Percentiles rank a stretch among this genome's conserved stretches.
phyloP scores from a whole-genome alignment of 1,140 invertebrate species.

The Manduca sexta region DNA sequence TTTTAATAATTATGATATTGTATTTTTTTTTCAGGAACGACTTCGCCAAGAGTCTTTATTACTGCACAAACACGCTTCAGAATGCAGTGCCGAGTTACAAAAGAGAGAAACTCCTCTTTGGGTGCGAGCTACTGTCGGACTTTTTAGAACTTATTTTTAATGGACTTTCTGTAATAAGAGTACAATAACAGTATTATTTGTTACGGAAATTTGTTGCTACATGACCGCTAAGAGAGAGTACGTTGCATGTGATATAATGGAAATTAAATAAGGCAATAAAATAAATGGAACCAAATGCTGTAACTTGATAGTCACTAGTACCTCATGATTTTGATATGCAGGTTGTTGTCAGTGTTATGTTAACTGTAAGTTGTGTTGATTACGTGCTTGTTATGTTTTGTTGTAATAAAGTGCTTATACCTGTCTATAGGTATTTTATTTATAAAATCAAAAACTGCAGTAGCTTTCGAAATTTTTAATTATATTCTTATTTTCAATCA shows the following conservation, averaged over 20 bases:
- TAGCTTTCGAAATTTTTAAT: slow-evolving; percentile 46
- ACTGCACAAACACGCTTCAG: slow-evolving; percentile 77
- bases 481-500: slow-evolving; percentile 63
- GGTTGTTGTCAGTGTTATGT: no score
- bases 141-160: slow-evolving; percentile 79
- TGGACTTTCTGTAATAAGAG: not conserved
- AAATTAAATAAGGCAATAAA: no score
- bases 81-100: slow-evolving; percentile 71
- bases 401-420: not conserved
- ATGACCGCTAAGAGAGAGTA: no score
- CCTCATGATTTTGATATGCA: no score
- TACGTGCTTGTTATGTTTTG: not conserved
- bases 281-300: no score
- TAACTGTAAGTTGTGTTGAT: no score
- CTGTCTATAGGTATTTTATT: not conserved
- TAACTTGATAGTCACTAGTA: no score
- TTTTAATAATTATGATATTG: no score
- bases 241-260: no score
- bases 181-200: no score
- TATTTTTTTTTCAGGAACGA: slow-evolving; percentile 49
- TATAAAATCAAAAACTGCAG: slow-evolving; percentile 12
- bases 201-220: not conserved
- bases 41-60: slow-evolving; percentile 79
- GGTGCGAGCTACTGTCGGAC: slow-evolving; percentile 76
- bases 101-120: slow-evolving; percentile 73